Percentiles rank a stretch among this genome's conserved stretches.
These are phyloP conservation scores for Poeciliopsis paucimaculata DNA, from an alignment of 2,797 vertebrate genomes.

Conservation along the genomic window DNA sequence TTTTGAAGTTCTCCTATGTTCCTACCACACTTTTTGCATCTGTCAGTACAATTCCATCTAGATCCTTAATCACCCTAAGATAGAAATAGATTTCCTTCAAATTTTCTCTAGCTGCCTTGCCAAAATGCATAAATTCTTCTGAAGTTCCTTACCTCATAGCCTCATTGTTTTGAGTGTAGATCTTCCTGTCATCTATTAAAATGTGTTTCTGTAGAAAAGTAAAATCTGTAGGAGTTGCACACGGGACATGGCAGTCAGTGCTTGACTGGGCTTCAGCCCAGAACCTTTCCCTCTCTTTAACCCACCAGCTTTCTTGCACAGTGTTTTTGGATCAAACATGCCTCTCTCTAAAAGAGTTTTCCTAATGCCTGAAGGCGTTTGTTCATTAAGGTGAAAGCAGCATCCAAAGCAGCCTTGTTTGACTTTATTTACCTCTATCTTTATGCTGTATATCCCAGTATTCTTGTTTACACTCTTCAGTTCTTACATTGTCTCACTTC, in stretches of 20 bases:
- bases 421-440: no score
- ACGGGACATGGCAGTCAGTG: constrained; percentile 16
- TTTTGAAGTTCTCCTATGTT: no score
- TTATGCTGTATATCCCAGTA: no score
- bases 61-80: no score
- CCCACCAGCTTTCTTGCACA: constrained; percentile 34
- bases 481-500: no score
- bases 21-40: no score
- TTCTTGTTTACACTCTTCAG: no score
- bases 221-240: constrained; percentile 33
- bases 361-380: constrained; percentile 22
- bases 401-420: neutral
- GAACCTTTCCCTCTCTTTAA: constrained; percentile 35
- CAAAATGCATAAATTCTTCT: no score
- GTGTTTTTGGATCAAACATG: constrained; percentile 52
- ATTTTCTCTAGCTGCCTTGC: no score
- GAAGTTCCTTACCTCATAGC: no score
- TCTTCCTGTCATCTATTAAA: neutral
- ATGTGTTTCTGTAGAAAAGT: neutral
- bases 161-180: neutral
- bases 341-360: constrained; percentile 13
- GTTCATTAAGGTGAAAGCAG: constrained; percentile 34
- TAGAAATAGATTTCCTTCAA: no score
- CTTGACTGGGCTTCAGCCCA: neutral
- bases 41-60: no score